Evolutionary conservation across 92 coral and sea anemone genomes (phyloP).

Genomic region (Virgularia gustaviana): DNA sequence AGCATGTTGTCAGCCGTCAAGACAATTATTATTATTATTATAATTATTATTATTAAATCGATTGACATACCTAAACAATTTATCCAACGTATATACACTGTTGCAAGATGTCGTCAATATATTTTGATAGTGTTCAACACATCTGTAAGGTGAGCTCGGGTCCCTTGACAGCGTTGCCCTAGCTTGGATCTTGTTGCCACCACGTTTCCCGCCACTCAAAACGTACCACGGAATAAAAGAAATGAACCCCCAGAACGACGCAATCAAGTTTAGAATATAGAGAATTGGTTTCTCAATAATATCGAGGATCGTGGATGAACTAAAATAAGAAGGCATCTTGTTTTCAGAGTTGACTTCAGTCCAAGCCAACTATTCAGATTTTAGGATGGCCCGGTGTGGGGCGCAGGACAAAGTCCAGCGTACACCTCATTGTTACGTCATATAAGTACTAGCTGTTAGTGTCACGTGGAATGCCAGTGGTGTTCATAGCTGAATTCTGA

Average conservation of each 20-base stretch:
- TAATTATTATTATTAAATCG: neutral
- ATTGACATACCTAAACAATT: slow-evolving; percentile 75
- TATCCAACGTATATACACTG: slow-evolving; percentile 90
- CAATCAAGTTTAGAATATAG: slow-evolving; percentile 80
- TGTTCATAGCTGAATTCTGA: too few species aligned
- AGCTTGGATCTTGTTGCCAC: slow-evolving; percentile 71
- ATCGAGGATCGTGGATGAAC: slow-evolving; percentile 65
- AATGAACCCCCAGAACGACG: slow-evolving; percentile 88
- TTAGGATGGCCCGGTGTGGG: too few species aligned
- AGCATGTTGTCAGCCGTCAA: too few species aligned
- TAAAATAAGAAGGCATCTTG: neutral
- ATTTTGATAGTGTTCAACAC: slow-evolving; percentile 82
- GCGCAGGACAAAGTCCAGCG: slow-evolving; percentile 61
- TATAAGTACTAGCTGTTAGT: neutral
- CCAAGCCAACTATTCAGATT: neutral
- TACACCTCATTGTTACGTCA: slow-evolving; percentile 8
- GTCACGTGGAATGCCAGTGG: too few species aligned
- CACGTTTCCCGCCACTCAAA: slow-evolving; percentile 75
- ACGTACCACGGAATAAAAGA: slow-evolving; percentile 92
- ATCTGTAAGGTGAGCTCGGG: slow-evolving; percentile 82
- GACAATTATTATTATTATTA: too few species aligned
- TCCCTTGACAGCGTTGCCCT: slow-evolving; percentile 62
- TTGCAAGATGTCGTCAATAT: slow-evolving; percentile 69
- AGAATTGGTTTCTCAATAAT: slow-evolving; percentile 80
- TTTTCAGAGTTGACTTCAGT: too few species aligned